Conservation (phyloP, 2,888 invertebrate species). For the Cryptocephalus moraei region DNA sequence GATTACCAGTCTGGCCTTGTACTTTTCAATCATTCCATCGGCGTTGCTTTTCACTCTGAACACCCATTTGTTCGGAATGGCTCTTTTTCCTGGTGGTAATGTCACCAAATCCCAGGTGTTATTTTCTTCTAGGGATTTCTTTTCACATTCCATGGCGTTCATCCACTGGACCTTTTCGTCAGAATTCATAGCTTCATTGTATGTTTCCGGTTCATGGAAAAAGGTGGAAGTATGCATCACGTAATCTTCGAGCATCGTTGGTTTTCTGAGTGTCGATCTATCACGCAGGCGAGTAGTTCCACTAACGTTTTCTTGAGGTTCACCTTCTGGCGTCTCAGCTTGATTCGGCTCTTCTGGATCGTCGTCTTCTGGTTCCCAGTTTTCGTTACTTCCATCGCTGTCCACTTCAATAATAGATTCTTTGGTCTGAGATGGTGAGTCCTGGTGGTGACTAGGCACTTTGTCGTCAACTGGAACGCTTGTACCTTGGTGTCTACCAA, state of each 20-base stretch:
- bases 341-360: neutral
- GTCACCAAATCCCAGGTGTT: conserved; percentile 19
- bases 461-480: too few relatives aligned
- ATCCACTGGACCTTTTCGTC: conserved; percentile 14
- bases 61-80: conserved; percentile 23
- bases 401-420: too few relatives aligned
- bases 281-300: neutral
- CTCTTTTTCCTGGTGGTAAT: conserved; percentile 11
- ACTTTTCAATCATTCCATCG: conserved; percentile 19
- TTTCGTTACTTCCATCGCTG: too few relatives aligned
- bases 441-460: too few relatives aligned
- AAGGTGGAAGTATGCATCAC: neutral
- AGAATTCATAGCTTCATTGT: conserved; percentile 8
- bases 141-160: conserved; percentile 21
- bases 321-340: neutral
- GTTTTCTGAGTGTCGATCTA: neutral
- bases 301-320: neutral
- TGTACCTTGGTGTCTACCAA: too few relatives aligned
- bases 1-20: conserved; percentile 19
- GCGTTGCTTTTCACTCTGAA: conserved; percentile 20
- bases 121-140: conserved; percentile 22
- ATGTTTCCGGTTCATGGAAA: neutral
- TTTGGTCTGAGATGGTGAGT: too few relatives aligned
- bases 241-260: neutral
- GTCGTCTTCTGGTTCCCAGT: too few relatives aligned